A percentile compares a stretch with the other conserved stretches of the same genome.
phyloP scores from a whole-genome alignment of 2,113 vertebrate genomes.

The Tichodroma muraria region DNA sequence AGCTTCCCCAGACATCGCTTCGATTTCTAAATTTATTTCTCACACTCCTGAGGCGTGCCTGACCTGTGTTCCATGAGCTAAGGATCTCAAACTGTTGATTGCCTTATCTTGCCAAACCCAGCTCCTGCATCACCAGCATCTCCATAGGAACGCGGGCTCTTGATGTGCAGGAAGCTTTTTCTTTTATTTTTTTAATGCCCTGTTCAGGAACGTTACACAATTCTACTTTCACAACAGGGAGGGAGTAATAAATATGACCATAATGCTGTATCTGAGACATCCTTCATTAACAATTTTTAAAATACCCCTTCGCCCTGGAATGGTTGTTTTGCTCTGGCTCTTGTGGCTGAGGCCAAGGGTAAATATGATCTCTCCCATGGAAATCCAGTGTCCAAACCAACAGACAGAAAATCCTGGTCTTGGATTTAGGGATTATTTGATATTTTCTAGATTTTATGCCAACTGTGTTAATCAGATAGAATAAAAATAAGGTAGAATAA shows the following conservation, averaged over 20 bases:
- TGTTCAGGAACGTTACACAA: not conserved
- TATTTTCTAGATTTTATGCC: not conserved
- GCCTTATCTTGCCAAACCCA: not conserved
- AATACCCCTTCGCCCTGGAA: not conserved
- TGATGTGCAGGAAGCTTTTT: not conserved
- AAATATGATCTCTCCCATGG: not conserved
- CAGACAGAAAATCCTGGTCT: not conserved
- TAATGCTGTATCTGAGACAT: not conserved
- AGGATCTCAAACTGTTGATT: not conserved
- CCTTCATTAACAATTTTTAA: not conserved
- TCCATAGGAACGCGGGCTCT: not conserved
- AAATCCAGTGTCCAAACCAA: not conserved
- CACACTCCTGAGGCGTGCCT: not conserved
- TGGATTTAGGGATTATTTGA: not conserved
- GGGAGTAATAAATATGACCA: not conserved
- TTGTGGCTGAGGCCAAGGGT: accelerated
- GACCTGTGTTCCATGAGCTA: not conserved
- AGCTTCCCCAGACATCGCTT: not conserved
- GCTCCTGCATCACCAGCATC: not conserved
- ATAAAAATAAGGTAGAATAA: not conserved
- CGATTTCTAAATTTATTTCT: not conserved
- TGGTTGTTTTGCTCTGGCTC: not conserved
- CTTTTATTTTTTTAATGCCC: not conserved
- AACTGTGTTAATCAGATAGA: not conserved
- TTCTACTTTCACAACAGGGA: not conserved